Percentiles rank a stretch among this genome's conserved stretches.
Conservation (phyloP, 2,797 vertebrate genomes). For the Streptopelia turtur region DNA sequence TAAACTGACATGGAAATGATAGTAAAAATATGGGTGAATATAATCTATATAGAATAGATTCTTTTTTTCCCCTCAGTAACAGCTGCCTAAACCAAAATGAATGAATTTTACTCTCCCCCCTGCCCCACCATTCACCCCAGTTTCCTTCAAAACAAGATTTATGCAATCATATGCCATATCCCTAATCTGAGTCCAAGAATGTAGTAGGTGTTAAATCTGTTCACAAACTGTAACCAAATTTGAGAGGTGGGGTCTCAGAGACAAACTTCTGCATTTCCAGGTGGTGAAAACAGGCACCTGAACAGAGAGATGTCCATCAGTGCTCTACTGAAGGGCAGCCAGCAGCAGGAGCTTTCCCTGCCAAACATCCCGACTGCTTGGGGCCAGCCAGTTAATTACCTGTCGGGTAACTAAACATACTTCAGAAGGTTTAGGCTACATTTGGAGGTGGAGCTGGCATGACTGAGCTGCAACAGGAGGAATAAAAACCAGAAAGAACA, state of each 20-base stretch:
- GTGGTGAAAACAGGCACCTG: neutral
- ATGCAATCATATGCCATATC: no score
- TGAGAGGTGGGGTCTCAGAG: neutral
- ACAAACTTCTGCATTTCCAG: neutral
- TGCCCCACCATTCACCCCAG: no score
- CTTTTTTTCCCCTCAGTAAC: accelerated
- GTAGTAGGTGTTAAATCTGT: neutral
- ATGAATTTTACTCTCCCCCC: neutral
- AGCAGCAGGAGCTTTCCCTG: neutral
- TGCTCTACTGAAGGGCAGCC: neutral
- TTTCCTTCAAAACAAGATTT: neutral
- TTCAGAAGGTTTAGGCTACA: neutral
- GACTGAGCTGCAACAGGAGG: accelerated
- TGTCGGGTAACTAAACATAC: accelerated
- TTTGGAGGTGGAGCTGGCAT: neutral
- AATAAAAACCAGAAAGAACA: neutral
- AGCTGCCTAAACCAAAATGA: neutral
- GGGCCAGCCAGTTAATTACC: neutral
- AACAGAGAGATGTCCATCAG: neutral
- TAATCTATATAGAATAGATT: neutral
- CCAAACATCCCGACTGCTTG: neutral
- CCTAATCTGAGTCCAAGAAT: neutral
- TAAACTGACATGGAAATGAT: neutral
- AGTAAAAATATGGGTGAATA: neutral
- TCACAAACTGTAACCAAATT: neutral